Percentiles rank a stretch among this genome's conserved stretches.
phyloP scores from a whole-genome alignment of 2,113 vertebrate genomes.

The Dicrurus megarhynchus region DNA sequence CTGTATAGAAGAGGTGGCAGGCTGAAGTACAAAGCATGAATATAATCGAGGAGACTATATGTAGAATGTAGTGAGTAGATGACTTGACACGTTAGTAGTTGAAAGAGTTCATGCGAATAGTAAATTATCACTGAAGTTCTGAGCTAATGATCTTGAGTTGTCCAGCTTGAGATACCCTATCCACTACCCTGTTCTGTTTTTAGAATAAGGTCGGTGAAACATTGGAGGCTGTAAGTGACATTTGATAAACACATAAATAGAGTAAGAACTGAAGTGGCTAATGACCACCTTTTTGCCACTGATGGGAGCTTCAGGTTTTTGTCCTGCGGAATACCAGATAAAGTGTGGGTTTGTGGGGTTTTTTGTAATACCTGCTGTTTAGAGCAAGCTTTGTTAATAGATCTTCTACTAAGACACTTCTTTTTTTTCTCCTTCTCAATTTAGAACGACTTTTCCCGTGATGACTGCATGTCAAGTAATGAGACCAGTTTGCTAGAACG shows the following conservation, averaged over 20 bases:
- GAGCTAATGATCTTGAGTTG: not conserved
- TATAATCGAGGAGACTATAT: not conserved
- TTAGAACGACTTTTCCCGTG: constrained; percentile 66
- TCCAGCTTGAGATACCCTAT: not conserved
- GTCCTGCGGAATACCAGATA: not conserved
- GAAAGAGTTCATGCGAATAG: not conserved
- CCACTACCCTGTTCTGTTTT: not conserved
- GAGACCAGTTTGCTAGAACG: constrained; percentile 67
- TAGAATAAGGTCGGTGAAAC: not conserved
- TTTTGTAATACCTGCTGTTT: not conserved
- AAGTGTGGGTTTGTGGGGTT: not conserved
- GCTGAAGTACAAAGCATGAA: not conserved
- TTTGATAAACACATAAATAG: not conserved
- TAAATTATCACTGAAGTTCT: not conserved
- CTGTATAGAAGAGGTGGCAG: not conserved
- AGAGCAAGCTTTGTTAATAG: not conserved
- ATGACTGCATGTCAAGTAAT: constrained; percentile 59
- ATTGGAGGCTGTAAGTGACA: not conserved
- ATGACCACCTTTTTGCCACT: not conserved
- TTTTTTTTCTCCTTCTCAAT: not conserved
- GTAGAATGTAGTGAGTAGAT: not conserved
- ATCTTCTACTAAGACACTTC: not conserved
- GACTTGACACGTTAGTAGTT: not conserved
- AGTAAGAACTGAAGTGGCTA: not conserved
- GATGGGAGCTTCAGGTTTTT: not conserved